phyloP scores from a whole-genome alignment of 2,113 vertebrate species.

The Neopipo cinnamomea region DNA sequence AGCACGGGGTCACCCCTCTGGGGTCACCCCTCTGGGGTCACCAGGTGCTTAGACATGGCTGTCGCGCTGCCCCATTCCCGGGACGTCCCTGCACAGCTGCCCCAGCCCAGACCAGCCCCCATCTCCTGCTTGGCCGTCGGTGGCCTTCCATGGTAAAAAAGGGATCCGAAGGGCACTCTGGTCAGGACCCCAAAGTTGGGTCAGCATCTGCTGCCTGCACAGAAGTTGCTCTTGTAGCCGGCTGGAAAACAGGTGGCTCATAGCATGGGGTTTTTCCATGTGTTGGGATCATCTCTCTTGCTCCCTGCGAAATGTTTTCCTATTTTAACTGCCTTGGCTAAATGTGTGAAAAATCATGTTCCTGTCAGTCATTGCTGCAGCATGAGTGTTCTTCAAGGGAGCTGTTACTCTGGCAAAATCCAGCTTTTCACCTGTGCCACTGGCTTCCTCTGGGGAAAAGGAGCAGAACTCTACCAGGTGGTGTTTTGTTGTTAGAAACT shows the following conservation, averaged over 20 bases:
- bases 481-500: accelerated
- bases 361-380: not conserved
- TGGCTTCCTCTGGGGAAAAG: not conserved
- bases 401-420: accelerated
- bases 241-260: not conserved
- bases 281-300: not conserved
- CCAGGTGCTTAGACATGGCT: accelerated
- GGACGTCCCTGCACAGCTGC: accelerated
- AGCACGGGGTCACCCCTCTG: accelerated
- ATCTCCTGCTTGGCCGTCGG: accelerated
- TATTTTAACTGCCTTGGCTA: accelerated
- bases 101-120: not conserved
- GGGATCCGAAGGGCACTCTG: not conserved
- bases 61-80: not conserved
- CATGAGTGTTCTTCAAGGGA: accelerated
- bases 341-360: accelerated
- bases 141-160: not conserved
- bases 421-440: accelerated
- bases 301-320: accelerated
- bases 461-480: too few species aligned
- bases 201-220: accelerated
- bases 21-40: too few species aligned
- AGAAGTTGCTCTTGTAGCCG: too few species aligned
- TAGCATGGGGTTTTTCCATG: accelerated
- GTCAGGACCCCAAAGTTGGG: too few species aligned